phyloP scores from a whole-genome alignment of 1,140 invertebrate genomes.

The Battus philenor region DNA sequence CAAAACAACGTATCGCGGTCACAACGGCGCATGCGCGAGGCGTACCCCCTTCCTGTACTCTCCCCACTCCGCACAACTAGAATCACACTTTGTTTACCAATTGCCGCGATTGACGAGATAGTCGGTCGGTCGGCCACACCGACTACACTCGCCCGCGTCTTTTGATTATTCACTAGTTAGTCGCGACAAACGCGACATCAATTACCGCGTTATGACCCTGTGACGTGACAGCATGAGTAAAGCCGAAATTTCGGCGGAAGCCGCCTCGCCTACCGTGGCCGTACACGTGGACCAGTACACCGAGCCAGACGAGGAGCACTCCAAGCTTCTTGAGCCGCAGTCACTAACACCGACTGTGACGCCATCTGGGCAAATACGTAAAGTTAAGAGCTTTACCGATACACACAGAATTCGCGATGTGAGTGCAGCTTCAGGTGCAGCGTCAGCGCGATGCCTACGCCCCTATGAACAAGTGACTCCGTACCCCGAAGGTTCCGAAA shows the following conservation, averaged over 20 bases:
- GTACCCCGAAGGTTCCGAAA: constrained; percentile 67
- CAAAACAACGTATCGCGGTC: constrained; percentile 40
- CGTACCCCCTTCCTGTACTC: constrained; percentile 37
- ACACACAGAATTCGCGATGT: constrained; percentile 65
- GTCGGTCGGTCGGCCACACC: constrained; percentile 54
- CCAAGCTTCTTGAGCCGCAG: constrained; percentile 49
- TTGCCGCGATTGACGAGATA: constrained; percentile 66
- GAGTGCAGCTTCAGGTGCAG: constrained; percentile 57
- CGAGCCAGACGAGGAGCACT: constrained; percentile 46
- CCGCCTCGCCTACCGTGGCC: constrained; percentile 54
- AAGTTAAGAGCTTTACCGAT: constrained; percentile 68
- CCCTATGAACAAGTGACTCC: constrained; percentile 63
- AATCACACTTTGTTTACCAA: constrained; percentile 70
- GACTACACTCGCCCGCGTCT: constrained; percentile 50
- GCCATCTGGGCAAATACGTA: constrained; percentile 66
- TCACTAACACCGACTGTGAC: constrained; percentile 49
- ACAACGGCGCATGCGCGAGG: constrained; percentile 44
- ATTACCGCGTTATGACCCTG: constrained; percentile 63
- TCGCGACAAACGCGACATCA: constrained; percentile 57
- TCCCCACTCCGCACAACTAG: constrained; percentile 51
- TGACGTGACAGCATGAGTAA: constrained; percentile 70
- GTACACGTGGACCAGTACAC: constrained; percentile 61
- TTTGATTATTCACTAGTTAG: constrained; percentile 48
- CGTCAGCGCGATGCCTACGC: constrained; percentile 61
- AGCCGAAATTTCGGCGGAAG: constrained; percentile 54